A percentile compares a stretch with the other conserved stretches of the same genome.
Evolutionary conservation across 2,888 invertebrate genomes (phyloP).

Genomic region (Anoncus sp.): DNA sequence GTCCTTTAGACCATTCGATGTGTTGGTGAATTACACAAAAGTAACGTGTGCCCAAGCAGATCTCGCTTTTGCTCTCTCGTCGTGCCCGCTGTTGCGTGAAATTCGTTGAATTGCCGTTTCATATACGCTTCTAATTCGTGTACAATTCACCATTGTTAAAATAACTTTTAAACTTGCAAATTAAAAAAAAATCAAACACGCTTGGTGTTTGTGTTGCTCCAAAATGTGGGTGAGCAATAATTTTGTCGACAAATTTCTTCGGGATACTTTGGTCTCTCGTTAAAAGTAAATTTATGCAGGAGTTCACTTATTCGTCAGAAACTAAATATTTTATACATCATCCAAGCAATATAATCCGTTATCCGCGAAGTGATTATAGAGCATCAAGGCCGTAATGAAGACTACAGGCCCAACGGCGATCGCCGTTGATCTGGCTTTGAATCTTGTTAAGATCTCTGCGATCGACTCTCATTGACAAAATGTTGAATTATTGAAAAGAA

Average conservation of each 20-base stretch:
- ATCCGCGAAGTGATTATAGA: conserved; percentile 50
- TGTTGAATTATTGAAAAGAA: conserved; percentile 57
- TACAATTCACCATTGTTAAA: conserved; percentile 69
- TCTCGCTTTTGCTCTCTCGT: conserved; percentile 50
- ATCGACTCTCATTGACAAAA: conserved; percentile 50
- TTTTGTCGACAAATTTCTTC: conserved; percentile 23
- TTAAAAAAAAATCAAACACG: conserved; percentile 6
- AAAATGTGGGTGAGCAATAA: conserved; percentile 7
- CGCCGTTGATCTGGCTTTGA: conserved; percentile 37
- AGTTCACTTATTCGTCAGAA: conserved; percentile 45
- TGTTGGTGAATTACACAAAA: conserved; percentile 7
- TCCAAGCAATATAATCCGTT: conserved; percentile 43
- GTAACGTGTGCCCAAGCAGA: conserved; percentile 53
- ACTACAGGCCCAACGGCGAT: conserved; percentile 27
- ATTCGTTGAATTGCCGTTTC: conserved; percentile 69
- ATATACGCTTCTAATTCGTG: conserved; percentile 69
- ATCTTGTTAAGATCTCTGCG: conserved; percentile 49
- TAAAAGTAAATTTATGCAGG: conserved; percentile 28
- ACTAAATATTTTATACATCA: conserved; percentile 30
- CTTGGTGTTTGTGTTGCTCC: neutral
- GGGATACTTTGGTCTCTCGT: too few species aligned
- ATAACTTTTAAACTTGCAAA: conserved; percentile 8
- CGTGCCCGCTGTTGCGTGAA: conserved; percentile 61
- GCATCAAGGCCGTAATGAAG: conserved; percentile 27
- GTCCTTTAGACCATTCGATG: conserved; percentile 21